Conservation (phyloP, 2,888 invertebrate genomes). For the Idaea dimidiata region DNA sequence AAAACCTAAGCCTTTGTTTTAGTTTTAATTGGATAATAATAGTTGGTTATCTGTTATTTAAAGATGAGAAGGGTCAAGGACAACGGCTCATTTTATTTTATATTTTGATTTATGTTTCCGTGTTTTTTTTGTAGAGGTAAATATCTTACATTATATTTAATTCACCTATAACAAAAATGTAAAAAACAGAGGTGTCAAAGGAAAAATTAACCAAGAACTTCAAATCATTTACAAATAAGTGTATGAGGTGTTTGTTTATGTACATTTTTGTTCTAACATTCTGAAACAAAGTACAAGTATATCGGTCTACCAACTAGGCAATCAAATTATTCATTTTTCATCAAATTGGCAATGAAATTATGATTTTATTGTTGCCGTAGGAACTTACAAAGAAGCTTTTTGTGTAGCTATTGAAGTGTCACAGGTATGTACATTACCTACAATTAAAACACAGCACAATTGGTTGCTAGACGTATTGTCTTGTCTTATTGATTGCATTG, state of each 20-base stretch:
- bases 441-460: constrained; percentile 21
- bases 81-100: background rate
- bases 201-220: no score
- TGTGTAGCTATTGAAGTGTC: constrained; percentile 30
- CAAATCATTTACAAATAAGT: no score
- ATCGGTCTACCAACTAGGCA: no score
- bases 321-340: no score
- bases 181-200: no score
- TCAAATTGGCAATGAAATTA: background rate
- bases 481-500: constrained; percentile 18
- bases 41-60: background rate
- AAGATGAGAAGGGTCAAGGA: background rate
- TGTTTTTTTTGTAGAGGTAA: background rate
- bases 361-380: constrained; percentile 1
- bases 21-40: background rate
- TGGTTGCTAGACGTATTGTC: constrained; percentile 14
- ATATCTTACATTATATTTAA: no score
- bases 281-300: no score
- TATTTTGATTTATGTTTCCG: background rate
- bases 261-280: no score
- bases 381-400: constrained; percentile 24
- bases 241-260: no score
- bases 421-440: constrained; percentile 14
- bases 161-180: no score
- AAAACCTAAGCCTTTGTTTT: background rate